Conservation (phyloP, 2,888 invertebrate genomes). For the Stenodema calcarata region DNA sequence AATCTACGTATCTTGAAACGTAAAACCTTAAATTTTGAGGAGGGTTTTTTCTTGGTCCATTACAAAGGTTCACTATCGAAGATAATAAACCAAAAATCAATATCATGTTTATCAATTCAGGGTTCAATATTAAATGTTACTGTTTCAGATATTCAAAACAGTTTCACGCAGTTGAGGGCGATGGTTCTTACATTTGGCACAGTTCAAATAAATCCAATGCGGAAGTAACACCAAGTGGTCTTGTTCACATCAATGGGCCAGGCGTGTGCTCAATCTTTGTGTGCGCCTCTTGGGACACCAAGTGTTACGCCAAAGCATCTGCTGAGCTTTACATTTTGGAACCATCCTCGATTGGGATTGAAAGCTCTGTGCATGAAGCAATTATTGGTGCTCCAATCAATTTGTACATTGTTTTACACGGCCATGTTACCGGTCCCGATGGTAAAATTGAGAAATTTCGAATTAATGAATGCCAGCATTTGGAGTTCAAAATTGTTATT, state of each 20-base stretch:
- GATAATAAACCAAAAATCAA: too few relatives aligned
- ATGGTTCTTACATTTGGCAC: constrained; percentile 79
- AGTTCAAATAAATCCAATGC: constrained; percentile 70
- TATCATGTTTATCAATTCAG: too few relatives aligned
- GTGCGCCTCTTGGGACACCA: constrained; percentile 66
- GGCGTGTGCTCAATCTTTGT: constrained; percentile 74
- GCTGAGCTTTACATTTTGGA: constrained; percentile 61
- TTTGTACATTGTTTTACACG: constrained; percentile 66
- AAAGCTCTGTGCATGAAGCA: constrained; percentile 73
- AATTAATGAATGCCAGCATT: constrained; percentile 71
- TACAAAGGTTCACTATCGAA: too few relatives aligned
- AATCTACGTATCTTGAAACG: too few relatives aligned
- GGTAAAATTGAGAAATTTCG: constrained; percentile 66
- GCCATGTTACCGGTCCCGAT: constrained; percentile 64
- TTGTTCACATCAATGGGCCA: constrained; percentile 67
- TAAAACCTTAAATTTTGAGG: too few relatives aligned
- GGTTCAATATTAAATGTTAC: background rate
- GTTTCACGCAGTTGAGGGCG: constrained; percentile 75
- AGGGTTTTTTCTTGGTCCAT: too few relatives aligned
- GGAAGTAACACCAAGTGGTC: constrained; percentile 66
- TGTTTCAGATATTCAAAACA: constrained; percentile 66
- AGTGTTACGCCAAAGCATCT: constrained; percentile 66
- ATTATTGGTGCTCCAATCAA: constrained; percentile 66
- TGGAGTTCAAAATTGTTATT: constrained; percentile 70
- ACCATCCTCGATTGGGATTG: constrained; percentile 56